Conservation (phyloP, 2,797 vertebrate genomes). For the Ciconia nigra region DNA sequence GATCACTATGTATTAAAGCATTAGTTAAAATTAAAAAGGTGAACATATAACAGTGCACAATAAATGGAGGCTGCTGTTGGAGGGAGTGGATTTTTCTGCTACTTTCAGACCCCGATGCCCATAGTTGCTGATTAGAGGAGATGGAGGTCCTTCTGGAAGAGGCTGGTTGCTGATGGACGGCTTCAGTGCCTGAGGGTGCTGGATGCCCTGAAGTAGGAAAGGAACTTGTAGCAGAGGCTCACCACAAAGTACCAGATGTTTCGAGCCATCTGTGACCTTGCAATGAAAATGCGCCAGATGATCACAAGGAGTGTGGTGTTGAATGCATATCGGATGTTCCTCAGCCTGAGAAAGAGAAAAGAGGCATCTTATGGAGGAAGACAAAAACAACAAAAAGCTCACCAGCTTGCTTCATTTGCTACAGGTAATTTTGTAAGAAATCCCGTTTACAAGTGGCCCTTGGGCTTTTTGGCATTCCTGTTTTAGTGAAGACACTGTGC, state of each 20-base stretch:
- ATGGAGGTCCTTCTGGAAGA: conserved; percentile 45
- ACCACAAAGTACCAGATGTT: conserved; percentile 97
- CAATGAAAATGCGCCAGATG: conserved; percentile 94
- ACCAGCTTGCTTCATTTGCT: not conserved
- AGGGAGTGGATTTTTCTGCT: conserved; percentile 33
- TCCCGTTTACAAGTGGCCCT: not conserved
- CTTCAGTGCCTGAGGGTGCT: conserved; percentile 81
- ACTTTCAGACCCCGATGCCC: conserved; percentile 41
- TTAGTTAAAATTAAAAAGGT: conserved; percentile 31
- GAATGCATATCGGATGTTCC: conserved; percentile 92
- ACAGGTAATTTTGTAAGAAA: not conserved
- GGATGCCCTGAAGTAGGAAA: conserved; percentile 93
- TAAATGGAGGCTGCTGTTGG: conserved; percentile 17
- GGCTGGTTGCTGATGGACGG: not conserved
- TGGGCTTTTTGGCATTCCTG: not conserved
- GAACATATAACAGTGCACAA: not conserved
- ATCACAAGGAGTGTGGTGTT: conserved; percentile 89
- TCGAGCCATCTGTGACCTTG: conserved; percentile 92
- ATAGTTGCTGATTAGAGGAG: conserved; percentile 47
- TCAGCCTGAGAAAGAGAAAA: conserved; percentile 78
- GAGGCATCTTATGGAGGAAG: not conserved
- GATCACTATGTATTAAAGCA: conserved; percentile 28
- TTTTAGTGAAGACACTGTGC: not conserved
- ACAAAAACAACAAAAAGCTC: not conserved
- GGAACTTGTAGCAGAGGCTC: conserved; percentile 94